Evolutionary conservation across 2,797 vertebrate species (phyloP).

Genomic region (Spinus olivaceus): DNA sequence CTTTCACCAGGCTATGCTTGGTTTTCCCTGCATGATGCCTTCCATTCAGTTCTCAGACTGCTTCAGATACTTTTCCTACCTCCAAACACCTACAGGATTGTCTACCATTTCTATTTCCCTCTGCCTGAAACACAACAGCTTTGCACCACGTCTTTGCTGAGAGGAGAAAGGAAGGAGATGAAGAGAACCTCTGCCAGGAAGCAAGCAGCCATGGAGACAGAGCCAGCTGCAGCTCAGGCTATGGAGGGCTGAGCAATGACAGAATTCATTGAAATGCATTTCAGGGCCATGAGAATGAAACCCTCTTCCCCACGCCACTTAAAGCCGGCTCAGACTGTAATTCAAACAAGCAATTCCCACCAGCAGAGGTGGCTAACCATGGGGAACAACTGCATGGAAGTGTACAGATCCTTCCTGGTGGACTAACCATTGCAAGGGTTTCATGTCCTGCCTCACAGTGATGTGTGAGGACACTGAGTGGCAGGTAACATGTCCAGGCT

Average conservation of each 20-base stretch:
- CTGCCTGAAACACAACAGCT: background rate
- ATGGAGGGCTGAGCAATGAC: background rate
- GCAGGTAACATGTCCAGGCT: rapidly evolving
- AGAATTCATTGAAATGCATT: background rate
- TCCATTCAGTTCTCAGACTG: rapidly evolving
- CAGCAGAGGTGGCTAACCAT: background rate
- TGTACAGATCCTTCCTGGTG: background rate
- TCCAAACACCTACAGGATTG: background rate
- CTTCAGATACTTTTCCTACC: background rate
- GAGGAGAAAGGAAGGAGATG: background rate
- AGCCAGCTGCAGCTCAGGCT: background rate
- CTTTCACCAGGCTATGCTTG: background rate
- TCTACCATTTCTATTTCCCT: background rate
- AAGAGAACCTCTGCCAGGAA: background rate
- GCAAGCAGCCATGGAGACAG: background rate
- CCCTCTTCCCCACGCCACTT: background rate
- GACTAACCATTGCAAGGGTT: rapidly evolving
- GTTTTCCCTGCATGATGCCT: background rate
- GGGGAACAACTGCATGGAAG: background rate
- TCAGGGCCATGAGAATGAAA: background rate
- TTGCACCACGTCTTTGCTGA: background rate
- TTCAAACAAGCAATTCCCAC: background rate
- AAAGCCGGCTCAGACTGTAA: background rate
- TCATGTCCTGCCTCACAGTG: background rate
- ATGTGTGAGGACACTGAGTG: background rate